phyloP scores from a whole-genome alignment of 2,113 vertebrate genomes.

The Myotis davidii region DNA sequence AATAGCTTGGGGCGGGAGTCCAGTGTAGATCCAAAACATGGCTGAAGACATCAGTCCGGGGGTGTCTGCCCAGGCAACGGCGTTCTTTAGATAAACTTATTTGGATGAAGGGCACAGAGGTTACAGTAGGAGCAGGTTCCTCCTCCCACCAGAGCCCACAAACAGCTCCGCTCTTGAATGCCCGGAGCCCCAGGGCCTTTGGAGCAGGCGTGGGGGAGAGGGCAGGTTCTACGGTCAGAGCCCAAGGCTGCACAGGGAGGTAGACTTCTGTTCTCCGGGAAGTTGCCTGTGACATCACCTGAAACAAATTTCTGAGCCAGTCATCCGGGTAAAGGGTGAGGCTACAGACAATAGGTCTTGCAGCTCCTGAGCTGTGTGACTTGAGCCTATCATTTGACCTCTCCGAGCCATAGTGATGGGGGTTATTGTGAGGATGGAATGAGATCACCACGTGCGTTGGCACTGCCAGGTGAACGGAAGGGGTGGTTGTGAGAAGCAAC shows the following conservation, averaged over 20 bases:
- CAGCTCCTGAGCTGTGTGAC: not conserved
- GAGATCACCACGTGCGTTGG: not conserved
- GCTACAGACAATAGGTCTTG: not conserved
- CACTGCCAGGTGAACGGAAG: not conserved
- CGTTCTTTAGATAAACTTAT: not conserved
- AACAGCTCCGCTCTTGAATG: not conserved
- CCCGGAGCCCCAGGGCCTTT: not conserved
- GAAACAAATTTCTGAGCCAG: slow-evolving; percentile 21
- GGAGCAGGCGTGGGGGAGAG: not conserved
- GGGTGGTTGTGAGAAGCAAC: not conserved
- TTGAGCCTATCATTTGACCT: not conserved
- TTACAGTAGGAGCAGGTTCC: not conserved
- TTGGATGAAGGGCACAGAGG: not conserved
- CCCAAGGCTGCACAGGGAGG: not conserved
- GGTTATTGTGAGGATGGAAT: not conserved
- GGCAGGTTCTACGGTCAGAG: not conserved
- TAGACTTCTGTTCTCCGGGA: not conserved
- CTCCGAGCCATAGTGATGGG: not conserved
- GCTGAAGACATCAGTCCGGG: not conserved
- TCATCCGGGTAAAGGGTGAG: not conserved
- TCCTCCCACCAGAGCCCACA: not conserved
- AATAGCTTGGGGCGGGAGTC: not conserved
- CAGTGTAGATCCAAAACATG: not conserved
- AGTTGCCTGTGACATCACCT: slow-evolving; percentile 10
- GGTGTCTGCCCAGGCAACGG: not conserved